Base-by-base conservation (phyloP, 2,888 invertebrate genomes). In the Cataglyphis cursor region DNA sequence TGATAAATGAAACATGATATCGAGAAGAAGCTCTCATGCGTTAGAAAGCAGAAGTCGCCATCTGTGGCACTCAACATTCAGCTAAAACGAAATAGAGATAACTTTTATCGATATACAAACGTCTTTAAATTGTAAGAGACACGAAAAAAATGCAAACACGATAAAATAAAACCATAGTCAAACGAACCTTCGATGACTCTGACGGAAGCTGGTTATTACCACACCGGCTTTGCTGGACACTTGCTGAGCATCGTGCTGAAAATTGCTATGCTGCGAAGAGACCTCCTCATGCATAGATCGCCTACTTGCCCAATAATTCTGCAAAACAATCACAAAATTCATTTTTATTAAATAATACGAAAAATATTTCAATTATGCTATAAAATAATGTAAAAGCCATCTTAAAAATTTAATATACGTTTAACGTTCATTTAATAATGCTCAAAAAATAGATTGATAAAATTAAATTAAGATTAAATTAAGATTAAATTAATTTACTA, bases 121-220 rank as follows among this genome's bases (percentile, higher is more conserved):
- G n/a, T 12, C 28, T 68, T 78, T 21, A 48, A 66, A 35, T 15
- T 62, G 24, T 62, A 1, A 82, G 38, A 72, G 28, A 31, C 21
- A 61, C 35, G 31, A 82, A 31, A 28, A 21, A 62, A 65, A 66
- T 61, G 78, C 73, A 78, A 12, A 15, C n/a, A 41, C 35, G 35
- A 57, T 18, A 10, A 35, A 80, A 68, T 62, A 83, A 83, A 76
- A 59, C 62, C 82, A 64, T 84, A 73, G n/a, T 51, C 35, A 78
- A 86, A 92, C 93, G 90, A 94, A 98, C 98, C 98, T 97, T 94
- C 99, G 95, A 92, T 98, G 98, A 18, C 98, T 98, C 93, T 98
- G 97, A 72, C 98, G 95, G 92, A 97, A 98, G 3, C 98, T 98
- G 1, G 98, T 98, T 81, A 99, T 98, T 74, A 98, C 98, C 9